These are phyloP conservation scores for Megalops atlanticus DNA, from an alignment of 2,113 vertebrate genomes.

Conservation along the genomic window DNA sequence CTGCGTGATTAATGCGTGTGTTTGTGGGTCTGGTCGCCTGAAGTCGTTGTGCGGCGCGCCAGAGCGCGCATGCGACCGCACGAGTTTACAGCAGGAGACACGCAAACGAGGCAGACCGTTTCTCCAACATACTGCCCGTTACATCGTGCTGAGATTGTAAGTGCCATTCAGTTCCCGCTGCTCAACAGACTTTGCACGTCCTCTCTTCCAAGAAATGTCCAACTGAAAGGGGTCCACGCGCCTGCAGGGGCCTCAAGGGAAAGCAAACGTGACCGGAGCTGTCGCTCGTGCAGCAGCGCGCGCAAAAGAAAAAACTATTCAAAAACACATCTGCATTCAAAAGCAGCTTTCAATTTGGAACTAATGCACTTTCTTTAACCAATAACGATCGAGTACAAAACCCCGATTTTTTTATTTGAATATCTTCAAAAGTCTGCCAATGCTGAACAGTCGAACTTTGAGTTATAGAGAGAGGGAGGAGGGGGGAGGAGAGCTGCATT, in stretches of 20 bases:
- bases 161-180: no score
- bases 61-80: no score
- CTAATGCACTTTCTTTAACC: not conserved
- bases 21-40: not conserved
- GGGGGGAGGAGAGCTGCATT: slow-evolving; percentile 21
- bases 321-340: not conserved
- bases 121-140: no score
- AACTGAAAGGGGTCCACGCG: not conserved
- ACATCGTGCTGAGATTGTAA: no score
- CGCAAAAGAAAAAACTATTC: not conserved
- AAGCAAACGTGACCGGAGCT: not conserved
- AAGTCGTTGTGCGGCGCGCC: not conserved
- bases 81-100: not conserved
- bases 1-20: not conserved
- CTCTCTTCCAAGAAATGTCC: not conserved
- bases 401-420: not conserved
- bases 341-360: not conserved
- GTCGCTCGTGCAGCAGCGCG: not conserved
- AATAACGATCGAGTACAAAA: not conserved
- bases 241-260: not conserved
- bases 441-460: not conserved
- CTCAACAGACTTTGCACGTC: not conserved
- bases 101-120: no score
- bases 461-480: not conserved
- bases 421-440: not conserved